Evolutionary conservation across 2,113 vertebrate species (phyloP).

Genomic region (Pteronura brasiliensis): DNA sequence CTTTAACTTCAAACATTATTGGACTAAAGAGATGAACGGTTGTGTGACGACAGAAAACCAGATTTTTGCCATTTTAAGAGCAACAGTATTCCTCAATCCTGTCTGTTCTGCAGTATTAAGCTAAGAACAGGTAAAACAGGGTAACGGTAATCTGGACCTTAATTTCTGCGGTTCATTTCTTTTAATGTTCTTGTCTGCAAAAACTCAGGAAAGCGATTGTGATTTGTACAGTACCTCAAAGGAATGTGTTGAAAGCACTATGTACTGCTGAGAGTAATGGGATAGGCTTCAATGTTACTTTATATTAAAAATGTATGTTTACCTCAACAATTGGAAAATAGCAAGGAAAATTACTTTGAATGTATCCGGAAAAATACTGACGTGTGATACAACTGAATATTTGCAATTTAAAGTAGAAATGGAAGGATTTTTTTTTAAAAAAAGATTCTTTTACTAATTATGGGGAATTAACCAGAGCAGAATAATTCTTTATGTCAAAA

Average conservation of each 20-base stretch:
- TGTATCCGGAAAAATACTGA: constrained; percentile 92
- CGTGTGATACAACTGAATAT: constrained; percentile 87
- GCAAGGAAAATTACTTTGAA: constrained; percentile 94
- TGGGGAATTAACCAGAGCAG: constrained; percentile 80
- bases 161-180: constrained; percentile 92
- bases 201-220: constrained; percentile 99
- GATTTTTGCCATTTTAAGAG: constrained; percentile 91
- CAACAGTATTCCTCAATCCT: constrained; percentile 95
- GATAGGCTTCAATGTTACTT: constrained; percentile 92
- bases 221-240: constrained; percentile 99
- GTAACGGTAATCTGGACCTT: constrained; percentile 94
- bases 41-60: constrained; percentile 87
- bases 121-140: constrained; percentile 92
- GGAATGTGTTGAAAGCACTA: constrained; percentile 95
- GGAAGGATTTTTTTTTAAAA: constrained; percentile 75
- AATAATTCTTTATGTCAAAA: constrained; percentile 79
- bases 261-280: constrained; percentile 93
- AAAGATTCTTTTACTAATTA: constrained; percentile 81
- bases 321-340: constrained; percentile 92
- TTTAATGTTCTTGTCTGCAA: constrained; percentile 93
- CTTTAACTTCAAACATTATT: constrained; percentile 97
- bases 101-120: constrained; percentile 92
- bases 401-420: constrained; percentile 83
- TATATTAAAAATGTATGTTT: constrained; percentile 92
- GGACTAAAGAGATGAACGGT: constrained; percentile 92